Base-by-base conservation (phyloP, 2,888 invertebrate species). In the Ophion ellenae region DNA sequence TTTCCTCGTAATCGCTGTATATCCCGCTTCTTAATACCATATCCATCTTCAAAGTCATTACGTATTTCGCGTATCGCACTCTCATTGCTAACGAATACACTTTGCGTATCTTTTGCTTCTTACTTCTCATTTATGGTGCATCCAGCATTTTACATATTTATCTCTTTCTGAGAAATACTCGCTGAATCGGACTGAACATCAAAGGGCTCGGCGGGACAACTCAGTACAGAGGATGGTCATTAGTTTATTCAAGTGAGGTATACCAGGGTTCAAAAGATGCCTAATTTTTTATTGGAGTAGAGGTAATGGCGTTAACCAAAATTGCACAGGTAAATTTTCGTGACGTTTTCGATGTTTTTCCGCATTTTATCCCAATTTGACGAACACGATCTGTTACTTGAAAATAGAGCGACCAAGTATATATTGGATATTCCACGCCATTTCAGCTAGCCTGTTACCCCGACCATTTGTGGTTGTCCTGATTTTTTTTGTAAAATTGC, bases 1-100 rank as follows among this genome's bases (percentile, higher is more conserved):
- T 57, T 64, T 64, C 45, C 36, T 84, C 63, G 40, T 80, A 76
- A 67, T 36, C 57, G 64, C 67, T 81, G 20, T 74, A 73, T 59
- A 63, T 45, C 28, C 64, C 14, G 28, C 70, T 47, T 64, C 57
- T 75, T 59, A 73, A 57, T 45, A 70, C 78, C 61, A 6, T 53
- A 73, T 66, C 45, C 63, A 10, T 40, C 24, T 67, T 59, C 36
- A 47, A 75, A 69, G 67, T 57, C 57, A n/a, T 57, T 69, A 40
- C 67, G 63, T 63, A 78, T 67, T 10, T 67, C 57, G 47, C 57
- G 45, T 28, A 17, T 59, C 28, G n/a, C 59, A 36, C 79, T 71
- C n/a, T n/a, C 63, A n/a, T 71, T 47, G 5, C 14, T 57, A 20
- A 32, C 57, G 45, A 63, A 28, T n/a, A 14, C 57, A 64, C 75